Percentiles rank a stretch among this genome's conserved stretches.
These are phyloP conservation scores for Cephalopachus bancanus DNA, from an alignment of 2,797 vertebrate genomes.

Conservation along the genomic window DNA sequence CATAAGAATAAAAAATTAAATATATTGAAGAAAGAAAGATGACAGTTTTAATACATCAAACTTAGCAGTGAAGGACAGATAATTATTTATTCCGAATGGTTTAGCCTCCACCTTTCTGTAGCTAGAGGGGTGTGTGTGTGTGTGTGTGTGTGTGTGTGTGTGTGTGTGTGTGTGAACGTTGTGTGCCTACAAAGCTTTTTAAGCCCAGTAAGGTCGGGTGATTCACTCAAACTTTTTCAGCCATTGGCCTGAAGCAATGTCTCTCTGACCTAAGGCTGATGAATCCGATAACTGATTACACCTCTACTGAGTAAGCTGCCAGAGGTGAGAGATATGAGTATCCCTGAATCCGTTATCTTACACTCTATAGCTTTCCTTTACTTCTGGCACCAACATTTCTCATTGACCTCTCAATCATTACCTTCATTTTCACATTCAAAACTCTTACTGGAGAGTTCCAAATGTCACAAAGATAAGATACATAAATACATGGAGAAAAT, in stretches of 20 bases:
- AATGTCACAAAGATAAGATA: constrained; percentile 55
- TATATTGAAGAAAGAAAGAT: not conserved
- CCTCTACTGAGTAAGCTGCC: constrained; percentile 43
- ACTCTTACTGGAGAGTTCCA: constrained; percentile 36
- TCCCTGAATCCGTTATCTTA: not conserved
- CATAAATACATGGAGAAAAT: constrained; percentile 1
- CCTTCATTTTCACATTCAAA: constrained; percentile 31
- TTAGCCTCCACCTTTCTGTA: not conserved
- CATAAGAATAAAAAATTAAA: not conserved
- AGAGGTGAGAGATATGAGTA: constrained; percentile 11
- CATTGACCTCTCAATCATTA: constrained; percentile 45
- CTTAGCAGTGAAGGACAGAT: not conserved
- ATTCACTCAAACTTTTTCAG: constrained; percentile 40
- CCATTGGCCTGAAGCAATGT: not conserved
- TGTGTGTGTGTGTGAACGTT: not conserved
- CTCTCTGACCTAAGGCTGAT: constrained; percentile 1
- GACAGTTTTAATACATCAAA: not conserved
- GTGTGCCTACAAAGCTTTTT: not conserved
- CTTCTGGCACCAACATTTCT: not conserved
- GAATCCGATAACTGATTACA: constrained; percentile 45
- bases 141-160: not conserved
- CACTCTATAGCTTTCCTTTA: not conserved
- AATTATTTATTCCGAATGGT: not conserved
- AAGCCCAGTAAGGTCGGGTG: not conserved
- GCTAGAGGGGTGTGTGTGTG: not conserved